Base-by-base conservation (phyloP, 2,888 invertebrate species). In the Seira musarum region DNA sequence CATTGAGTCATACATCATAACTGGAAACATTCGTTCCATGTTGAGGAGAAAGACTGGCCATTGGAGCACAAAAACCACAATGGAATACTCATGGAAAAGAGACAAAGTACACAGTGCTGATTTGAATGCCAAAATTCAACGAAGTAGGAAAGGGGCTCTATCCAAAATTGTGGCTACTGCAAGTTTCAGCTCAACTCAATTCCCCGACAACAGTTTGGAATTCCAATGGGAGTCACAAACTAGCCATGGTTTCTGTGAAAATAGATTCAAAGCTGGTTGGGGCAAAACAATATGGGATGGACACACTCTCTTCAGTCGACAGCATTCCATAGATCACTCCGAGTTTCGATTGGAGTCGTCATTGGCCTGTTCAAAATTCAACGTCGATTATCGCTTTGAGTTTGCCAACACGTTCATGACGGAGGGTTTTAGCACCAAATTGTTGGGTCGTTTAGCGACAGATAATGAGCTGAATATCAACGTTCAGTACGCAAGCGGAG, bases 241-340 rank as follows among this genome's bases (percentile, higher is more conserved):
- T 10, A 87, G 87, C 25, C 69, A 70, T 1, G 85, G 87, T 0
- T 88, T 87, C 74, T 85, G 87, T 19, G 88, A 88, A 72, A 87
- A 87, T 64, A 85, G 76, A n/a, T 68, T 83, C 8, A 83, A 84
- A 67, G 69, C 87, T 25, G 84, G 82, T 0, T 70, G 87, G 60
- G 88, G 87, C 0, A 83, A 86, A 46, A 83, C 85, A 5, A 71
- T 80, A 13, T 88, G 88, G 88, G 84, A 86, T 61, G 85, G 85
- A 19, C 87, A 87, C 24, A 87, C 87, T 46, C 22, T 87, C 35
- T 88, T 87, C 82, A 87, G 86, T 40, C 81, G 84, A 53, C 85
- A 86, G 72, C 65, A 81, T 15, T 66, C 80, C 22, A 68, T 77
- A 1, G 84, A 81, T n/a, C 83, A 84, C 17, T 82, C 82, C 2